Evolutionary conservation across 2,888 invertebrate species (phyloP), one percentile per base, ranked within the genome.

Genomic region (Creontiades dilutus): DNA sequence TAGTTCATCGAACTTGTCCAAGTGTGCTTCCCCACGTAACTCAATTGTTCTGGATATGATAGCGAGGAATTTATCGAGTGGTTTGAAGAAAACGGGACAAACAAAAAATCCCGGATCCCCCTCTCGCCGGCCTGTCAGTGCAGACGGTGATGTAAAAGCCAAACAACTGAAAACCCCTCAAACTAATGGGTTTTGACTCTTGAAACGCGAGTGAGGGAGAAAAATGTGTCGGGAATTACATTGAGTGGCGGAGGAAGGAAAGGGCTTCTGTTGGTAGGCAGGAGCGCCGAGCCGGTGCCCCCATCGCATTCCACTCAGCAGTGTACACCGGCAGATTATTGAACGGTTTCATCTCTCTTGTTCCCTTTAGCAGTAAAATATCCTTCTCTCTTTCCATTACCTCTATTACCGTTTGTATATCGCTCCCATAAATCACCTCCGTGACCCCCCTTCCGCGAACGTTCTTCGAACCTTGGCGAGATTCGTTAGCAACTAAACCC

Each of bases 171-270:
- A 68, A 68, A 11, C 68, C 68, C 68, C 19, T 68, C 68, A 23
- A 19, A 2, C 68, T 68, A 68, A 68, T 68, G 68, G 68, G 19
- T 68, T 68, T 68, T 23, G 68, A 68, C 68, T 61, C 61, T 68
- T 19, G 68, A 68, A 68, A 68, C 23, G 68, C 23, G 68, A 68
- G 23, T 23, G 68, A 23, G n/a, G 61, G 19, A 61, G 61, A 61
- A 19, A 61, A 19, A 23, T 68, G 68, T 23, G 68, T 23, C 19
- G 23, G 68, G 68, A 68, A 68, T 68, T 68, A 68, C 68, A 27
- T 19, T 13, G 68, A 23, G 68, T 23, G 68, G 68, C 23, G 68
- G 68, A 57, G 57, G 57, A 68, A 68, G 27, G 16, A 52, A 52
- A 52, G 52, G 14, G 37, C 37, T 37, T 16, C 52, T 19, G 23